Base-by-base conservation (phyloP, 2,797 vertebrate species). In the Takifugu rubripes region DNA sequence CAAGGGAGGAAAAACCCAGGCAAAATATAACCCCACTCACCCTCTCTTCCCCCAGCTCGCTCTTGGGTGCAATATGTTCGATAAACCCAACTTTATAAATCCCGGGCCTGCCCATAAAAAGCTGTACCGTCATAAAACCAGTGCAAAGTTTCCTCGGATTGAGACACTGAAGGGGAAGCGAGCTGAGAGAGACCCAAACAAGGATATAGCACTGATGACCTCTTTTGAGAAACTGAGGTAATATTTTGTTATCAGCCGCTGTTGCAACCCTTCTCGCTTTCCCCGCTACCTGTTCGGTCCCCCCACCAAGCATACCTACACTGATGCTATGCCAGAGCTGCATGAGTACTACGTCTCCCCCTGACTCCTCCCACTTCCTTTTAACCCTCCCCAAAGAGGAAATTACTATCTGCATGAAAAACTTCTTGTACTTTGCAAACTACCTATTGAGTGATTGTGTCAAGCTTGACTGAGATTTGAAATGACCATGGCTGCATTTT, bases 191-290 rank as follows among this genome's bases (percentile, higher is more conserved):
- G 94, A 98, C 75, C 94, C 94, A 89, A 92, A 93, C 91, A 98
- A 98, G 91, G 94, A 97, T 91, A 92, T 95, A 85, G 89, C 93
- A 84, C 93, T 95, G 93, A 95, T 95, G 92, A 92, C 93, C 92
- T 94, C 96, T 92, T 97, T 96, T 93, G 96, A 99, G 90, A 99
- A 98, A 95, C 95, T 97, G 94, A 99, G 97, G 97, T 99, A 99
- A 99, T 98, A 94, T 93, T 94, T 92, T 93, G 93, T 94, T 93
- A 93, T 92, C 92, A 92, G 93, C 93, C 93, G 92, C 94, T 92
- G 92, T 90, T 91, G 90, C 90, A 90, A 88, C 90, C 89, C 93
- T 89, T 90, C 91, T 92, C 90, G 83, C 90, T 87, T 82, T 27
- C 87, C 91, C 89, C 85, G 90, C 86, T 88, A 91, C 92, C 92